These are phyloP conservation scores for Perognathus longimembris DNA, from an alignment of 2,113 vertebrate genomes.

Conservation along the genomic window DNA sequence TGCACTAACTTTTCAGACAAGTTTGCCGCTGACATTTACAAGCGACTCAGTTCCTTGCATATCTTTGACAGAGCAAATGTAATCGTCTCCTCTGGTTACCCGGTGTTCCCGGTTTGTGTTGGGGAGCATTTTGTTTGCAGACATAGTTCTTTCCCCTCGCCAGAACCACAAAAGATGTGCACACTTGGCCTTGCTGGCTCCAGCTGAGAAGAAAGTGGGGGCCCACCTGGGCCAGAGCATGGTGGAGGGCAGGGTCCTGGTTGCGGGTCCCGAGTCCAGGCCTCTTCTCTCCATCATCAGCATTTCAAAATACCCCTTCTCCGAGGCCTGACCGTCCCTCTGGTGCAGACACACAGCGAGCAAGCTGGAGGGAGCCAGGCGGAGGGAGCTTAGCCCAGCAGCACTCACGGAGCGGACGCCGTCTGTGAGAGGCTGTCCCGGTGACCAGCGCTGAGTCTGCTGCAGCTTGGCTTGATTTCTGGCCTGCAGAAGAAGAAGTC, in stretches of 20 bases:
- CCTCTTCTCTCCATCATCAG: neutral
- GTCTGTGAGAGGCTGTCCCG: neutral
- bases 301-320: neutral
- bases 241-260: neutral
- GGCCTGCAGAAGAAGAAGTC: neutral
- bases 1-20: neutral
- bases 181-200: neutral
- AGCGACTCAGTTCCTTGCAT: neutral
- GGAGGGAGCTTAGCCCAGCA: no score
- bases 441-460: neutral
- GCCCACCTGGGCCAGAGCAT: fast-evolving
- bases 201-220: neutral
- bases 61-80: neutral
- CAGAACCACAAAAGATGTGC: no score
- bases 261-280: neutral
- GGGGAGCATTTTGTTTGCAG: neutral
- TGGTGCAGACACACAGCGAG: no score
- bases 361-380: no score
- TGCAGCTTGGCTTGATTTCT: neutral
- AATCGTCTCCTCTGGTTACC: neutral
- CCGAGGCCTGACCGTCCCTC: neutral
- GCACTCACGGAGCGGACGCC: fast-evolving
- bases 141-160: no score
- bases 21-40: neutral
- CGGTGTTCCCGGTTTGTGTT: neutral